Evolutionary conservation across 2,888 invertebrate genomes (phyloP), one percentile per base, ranked within the genome.

Genomic region (Nemapogon koenigi): DNA sequence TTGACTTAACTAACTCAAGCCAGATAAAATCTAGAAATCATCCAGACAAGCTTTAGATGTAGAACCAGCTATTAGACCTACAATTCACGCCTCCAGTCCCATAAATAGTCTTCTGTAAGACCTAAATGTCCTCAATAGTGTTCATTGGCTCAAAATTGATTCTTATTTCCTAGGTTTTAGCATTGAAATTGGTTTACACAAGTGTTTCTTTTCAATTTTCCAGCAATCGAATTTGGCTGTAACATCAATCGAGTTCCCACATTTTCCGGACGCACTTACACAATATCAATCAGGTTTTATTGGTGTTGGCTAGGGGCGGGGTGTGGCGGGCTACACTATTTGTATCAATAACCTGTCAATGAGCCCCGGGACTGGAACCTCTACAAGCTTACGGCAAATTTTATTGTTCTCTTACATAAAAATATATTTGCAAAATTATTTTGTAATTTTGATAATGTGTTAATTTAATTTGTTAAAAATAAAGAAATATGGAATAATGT

Each of bases 311-410:
- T 68, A 70, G 49, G 53, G 53, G 43, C 36, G 46, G 53, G 53
- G 62, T 51, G 49, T 45, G 43, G 53, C 46, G 58, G 58, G 47
- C 50, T 47, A 51, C 57, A 67, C 72, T 70, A 76, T 78, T 79
- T 75, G 79, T 76, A 76, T 78, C 79, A 76, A 75, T 79, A 78
- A 78, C 79, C 76, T 79, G 81, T 81, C 79, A 81, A 81, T 79
- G 75, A 72, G 58, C 66, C 61, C 57, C 60, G 56, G 60, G 62
- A 48, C 55, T 56, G 59, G 59, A 55, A 57, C 65, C 60, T n/a
- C n/a, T n/a, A n/a, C n/a, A n/a, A n/a, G n/a, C n/a, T n/a, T n/a
- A n/a, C n/a, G n/a, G n/a, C n/a, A n/a, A n/a, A n/a, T n/a, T n/a
- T n/a, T n/a, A n/a, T n/a, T n/a, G n/a, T n/a, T n/a, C n/a, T n/a